phyloP scores from a whole-genome alignment of 2,797 vertebrate genomes.

The Scarus forsteni region DNA sequence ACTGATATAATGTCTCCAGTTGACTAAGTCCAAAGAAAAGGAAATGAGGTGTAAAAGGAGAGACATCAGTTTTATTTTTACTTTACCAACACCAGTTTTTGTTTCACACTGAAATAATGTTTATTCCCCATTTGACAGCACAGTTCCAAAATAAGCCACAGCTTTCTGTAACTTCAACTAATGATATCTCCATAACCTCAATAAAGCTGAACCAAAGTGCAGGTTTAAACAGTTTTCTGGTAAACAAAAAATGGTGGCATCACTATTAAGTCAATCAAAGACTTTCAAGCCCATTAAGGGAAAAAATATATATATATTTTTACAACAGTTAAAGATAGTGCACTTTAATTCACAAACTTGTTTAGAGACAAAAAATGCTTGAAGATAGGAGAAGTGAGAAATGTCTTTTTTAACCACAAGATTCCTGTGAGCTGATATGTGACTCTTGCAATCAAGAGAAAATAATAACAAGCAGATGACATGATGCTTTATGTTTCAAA shows the following conservation, averaged over 20 bases:
- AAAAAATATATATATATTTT: background rate
- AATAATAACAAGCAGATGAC: conserved; percentile 11
- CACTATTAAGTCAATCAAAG: background rate
- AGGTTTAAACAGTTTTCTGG: background rate
- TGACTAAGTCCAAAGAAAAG: background rate
- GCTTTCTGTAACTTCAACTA: background rate
- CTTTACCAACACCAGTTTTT: background rate
- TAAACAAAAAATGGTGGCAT: background rate
- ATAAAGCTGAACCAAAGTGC: conserved; percentile 26
- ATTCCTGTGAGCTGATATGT: conserved; percentile 11
- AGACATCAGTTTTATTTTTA: conserved; percentile 9
- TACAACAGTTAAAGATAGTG: no score
- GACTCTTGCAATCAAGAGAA: conserved; percentile 31
- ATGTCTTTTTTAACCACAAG: background rate
- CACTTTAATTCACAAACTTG: background rate
- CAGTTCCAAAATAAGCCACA: conserved; percentile 9
- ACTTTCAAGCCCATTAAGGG: no score
- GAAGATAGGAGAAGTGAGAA: background rate
- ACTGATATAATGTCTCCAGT: no score
- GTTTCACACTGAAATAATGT: background rate
- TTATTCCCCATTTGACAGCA: background rate
- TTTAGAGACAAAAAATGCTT: background rate
- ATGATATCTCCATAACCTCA: background rate
- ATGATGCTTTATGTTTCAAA: background rate
- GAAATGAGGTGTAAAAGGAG: background rate